Conservation (phyloP, 2,888 invertebrate genomes). For the Lepidonotus clava region DNA sequence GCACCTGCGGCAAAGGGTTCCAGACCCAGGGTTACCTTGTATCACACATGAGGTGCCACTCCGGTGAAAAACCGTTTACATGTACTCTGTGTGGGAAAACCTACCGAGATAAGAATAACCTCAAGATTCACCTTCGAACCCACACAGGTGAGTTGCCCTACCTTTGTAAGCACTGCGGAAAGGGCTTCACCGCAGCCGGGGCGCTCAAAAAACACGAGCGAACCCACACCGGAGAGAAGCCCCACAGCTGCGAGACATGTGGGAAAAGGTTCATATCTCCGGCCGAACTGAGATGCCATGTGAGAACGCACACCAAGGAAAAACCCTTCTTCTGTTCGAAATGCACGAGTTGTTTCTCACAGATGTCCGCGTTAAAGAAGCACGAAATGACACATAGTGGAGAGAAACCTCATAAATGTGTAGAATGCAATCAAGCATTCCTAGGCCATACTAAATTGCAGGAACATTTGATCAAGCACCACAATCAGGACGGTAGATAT, state of each 20-base stretch:
- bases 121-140: background rate
- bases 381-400: background rate
- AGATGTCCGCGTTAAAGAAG: background rate
- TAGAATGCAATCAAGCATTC: background rate
- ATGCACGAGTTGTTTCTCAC: background rate
- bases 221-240: background rate
- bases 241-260: constrained; percentile 2
- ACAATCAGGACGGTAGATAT: background rate
- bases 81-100: background rate
- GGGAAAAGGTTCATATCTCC: constrained; percentile 36
- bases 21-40: constrained; percentile 48
- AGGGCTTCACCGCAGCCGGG: background rate
- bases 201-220: background rate
- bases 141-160: background rate
- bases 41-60: constrained; percentile 9
- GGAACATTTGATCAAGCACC: constrained; percentile 3
- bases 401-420: background rate
- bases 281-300: constrained; percentile 43
- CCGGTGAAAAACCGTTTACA: constrained; percentile 56
- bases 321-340: no score
- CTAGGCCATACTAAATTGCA: background rate
- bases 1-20: constrained; percentile 43
- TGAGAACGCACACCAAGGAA: constrained; percentile 46
- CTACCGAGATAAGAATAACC: background rate
- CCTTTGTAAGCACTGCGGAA: background rate